A percentile compares a stretch with the other conserved stretches of the same genome.
phyloP scores from a whole-genome alignment of 1,140 invertebrate species.

The Drosophila novamexicana region DNA sequence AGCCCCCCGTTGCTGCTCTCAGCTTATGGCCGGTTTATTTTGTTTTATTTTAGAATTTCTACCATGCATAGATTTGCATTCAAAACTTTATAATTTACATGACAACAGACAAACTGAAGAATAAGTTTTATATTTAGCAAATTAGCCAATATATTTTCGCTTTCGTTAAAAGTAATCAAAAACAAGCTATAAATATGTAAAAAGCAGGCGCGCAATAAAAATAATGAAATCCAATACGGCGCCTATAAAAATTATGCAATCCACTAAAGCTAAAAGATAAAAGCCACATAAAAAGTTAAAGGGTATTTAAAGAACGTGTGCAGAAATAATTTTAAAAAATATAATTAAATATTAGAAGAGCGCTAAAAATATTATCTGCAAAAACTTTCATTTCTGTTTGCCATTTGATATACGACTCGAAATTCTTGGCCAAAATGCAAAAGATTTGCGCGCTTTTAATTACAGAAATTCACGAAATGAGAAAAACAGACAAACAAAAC shows the following conservation, averaged over 20 bases:
- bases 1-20: background rate
- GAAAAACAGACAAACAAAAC: constrained; percentile 16
- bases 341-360: constrained; percentile 6
- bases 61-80: constrained; percentile 51
- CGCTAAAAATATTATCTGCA: constrained; percentile 3
- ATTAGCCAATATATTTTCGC: constrained; percentile 41
- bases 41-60: constrained; percentile 34
- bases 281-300: constrained; percentile 6
- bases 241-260: constrained; percentile 18
- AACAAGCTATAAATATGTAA: background rate
- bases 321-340: constrained; percentile 1
- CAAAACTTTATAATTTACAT: constrained; percentile 65
- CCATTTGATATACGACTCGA: constrained; percentile 19
- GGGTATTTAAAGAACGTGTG: background rate
- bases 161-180: constrained; percentile 43
- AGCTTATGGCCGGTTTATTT: constrained; percentile 35
- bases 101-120: constrained; percentile 39
- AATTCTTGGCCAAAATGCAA: constrained; percentile 46
- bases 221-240: constrained; percentile 1
- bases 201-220: background rate
- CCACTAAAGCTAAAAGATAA: background rate
- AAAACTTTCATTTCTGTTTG: constrained; percentile 54
- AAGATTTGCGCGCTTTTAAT: constrained; percentile 47
- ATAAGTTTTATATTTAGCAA: constrained; percentile 38
- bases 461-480: constrained; percentile 43